These are phyloP conservation scores for Scotopteryx bipunctaria DNA, from an alignment of 2,888 invertebrate species.

Conservation along the genomic window DNA sequence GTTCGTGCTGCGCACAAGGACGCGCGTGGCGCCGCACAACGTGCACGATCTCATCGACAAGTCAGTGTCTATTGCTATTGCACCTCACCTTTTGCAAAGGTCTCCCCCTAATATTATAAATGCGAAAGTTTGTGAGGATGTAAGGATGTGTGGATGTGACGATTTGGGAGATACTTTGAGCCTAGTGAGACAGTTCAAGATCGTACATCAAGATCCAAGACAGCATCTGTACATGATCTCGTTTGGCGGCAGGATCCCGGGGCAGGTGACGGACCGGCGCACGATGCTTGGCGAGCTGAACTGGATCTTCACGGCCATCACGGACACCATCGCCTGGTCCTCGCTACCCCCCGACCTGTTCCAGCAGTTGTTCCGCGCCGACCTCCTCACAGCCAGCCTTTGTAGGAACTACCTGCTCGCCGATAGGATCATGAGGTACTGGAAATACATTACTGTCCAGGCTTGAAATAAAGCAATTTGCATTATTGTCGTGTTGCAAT, in stretches of 20 bases:
- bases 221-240: background rate
- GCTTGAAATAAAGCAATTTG: too few species aligned
- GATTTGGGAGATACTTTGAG: too few species aligned
- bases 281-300: constrained; percentile 99
- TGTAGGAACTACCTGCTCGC: constrained; percentile 98
- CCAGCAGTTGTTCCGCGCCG: constrained; percentile 98
- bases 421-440: constrained; percentile 93
- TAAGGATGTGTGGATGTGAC: too few species aligned
- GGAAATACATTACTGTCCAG: too few species aligned
- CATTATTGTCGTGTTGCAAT: too few species aligned
- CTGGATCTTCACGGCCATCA: constrained; percentile 99
- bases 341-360: constrained; percentile 96
- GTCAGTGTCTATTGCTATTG: constrained; percentile 85
- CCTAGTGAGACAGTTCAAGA: too few species aligned
- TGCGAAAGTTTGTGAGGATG: too few species aligned
- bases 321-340: constrained; percentile 99
- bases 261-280: constrained; percentile 95
- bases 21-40: constrained; percentile 91
- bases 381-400: constrained; percentile 98
- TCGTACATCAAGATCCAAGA: too few species aligned
- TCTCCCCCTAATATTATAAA: too few species aligned
- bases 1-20: constrained; percentile 93
- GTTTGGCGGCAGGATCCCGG: constrained; percentile 90
- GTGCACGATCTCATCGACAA: constrained; percentile 95
- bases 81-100: too few species aligned